These are phyloP conservation scores for Girardinus metallicus DNA, from an alignment of 2,797 vertebrate genomes.

Conservation along the genomic window DNA sequence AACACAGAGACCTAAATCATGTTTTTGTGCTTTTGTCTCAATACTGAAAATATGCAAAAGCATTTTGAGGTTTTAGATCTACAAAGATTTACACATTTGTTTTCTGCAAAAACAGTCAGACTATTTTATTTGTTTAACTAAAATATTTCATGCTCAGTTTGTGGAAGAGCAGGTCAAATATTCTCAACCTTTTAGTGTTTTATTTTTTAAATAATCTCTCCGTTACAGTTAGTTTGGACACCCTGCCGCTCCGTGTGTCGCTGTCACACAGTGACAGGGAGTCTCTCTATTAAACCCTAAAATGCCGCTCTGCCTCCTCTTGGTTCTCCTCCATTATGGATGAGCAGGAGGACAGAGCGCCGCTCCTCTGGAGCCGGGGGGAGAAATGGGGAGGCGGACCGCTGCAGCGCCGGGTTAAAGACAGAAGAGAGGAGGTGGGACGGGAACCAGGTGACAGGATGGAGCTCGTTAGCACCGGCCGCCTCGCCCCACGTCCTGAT, in stretches of 20 bases:
- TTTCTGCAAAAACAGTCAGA: too few relatives aligned
- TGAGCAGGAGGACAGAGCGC: slow-evolving; percentile 51
- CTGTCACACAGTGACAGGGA: not conserved
- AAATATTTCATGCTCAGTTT: too few relatives aligned
- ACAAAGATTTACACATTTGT: too few relatives aligned
- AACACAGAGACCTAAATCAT: too few relatives aligned
- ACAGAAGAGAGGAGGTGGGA: slow-evolving; percentile 20
- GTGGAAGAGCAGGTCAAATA: too few relatives aligned
- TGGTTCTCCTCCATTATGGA: slow-evolving; percentile 61
- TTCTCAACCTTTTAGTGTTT: too few relatives aligned
- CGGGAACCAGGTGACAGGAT: slow-evolving; percentile 6
- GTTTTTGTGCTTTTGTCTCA: too few relatives aligned
- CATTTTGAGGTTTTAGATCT: too few relatives aligned
- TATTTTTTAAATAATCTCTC: too few relatives aligned
- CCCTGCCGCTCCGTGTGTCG: not conserved
- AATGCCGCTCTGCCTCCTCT: slow-evolving; percentile 32
- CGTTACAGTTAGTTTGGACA: too few relatives aligned
- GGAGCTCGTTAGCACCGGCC: slow-evolving; percentile 13
- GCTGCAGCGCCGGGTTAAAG: slow-evolving; percentile 40
- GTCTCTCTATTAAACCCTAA: slow-evolving; percentile 30
- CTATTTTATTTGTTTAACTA: too few relatives aligned
- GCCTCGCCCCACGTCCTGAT: not conserved
- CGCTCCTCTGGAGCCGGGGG: slow-evolving; percentile 39
- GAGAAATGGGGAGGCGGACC: slow-evolving; percentile 43
- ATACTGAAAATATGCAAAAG: too few relatives aligned